These are phyloP conservation scores for Drosophila leontia DNA, from an alignment of 1,140 invertebrate genomes.

Conservation along the genomic window DNA sequence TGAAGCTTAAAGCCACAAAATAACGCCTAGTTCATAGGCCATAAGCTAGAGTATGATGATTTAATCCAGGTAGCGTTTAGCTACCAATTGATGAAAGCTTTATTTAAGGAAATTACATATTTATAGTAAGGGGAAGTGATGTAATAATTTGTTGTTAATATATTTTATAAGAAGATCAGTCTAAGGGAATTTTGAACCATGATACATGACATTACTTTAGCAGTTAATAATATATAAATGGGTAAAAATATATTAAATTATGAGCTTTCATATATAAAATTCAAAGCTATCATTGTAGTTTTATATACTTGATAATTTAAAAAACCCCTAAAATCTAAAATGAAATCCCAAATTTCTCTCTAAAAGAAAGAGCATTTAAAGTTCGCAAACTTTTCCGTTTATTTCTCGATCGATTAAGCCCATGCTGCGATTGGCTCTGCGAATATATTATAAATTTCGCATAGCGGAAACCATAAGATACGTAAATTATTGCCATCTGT, in stretches of 20 bases:
- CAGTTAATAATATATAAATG: neutral
- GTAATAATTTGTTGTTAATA: neutral
- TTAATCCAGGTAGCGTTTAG: constrained; percentile 5
- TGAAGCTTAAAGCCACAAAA: constrained; percentile 34
- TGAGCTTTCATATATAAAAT: neutral
- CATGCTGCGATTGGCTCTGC: constrained; percentile 21
- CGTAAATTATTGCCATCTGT: constrained; percentile 27
- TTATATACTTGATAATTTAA: neutral
- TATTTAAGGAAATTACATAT: neutral
- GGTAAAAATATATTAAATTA: neutral
- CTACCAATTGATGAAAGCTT: constrained; percentile 1
- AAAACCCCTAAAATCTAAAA: too few species aligned
- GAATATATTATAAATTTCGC: constrained; percentile 57
- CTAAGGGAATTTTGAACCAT: neutral
- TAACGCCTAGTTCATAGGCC: constrained; percentile 26
- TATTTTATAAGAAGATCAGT: neutral
- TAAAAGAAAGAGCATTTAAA: constrained; percentile 10
- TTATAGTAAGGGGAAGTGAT: neutral
- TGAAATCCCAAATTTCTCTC: neutral
- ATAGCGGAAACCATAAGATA: constrained; percentile 40
- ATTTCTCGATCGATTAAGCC: constrained; percentile 30
- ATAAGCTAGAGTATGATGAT: constrained; percentile 16
- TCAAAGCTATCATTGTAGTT: neutral
- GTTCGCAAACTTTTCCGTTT: neutral
- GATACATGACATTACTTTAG: neutral